phyloP scores from a whole-genome alignment of 2,888 invertebrate species.

The Scaptomyza parva region DNA sequence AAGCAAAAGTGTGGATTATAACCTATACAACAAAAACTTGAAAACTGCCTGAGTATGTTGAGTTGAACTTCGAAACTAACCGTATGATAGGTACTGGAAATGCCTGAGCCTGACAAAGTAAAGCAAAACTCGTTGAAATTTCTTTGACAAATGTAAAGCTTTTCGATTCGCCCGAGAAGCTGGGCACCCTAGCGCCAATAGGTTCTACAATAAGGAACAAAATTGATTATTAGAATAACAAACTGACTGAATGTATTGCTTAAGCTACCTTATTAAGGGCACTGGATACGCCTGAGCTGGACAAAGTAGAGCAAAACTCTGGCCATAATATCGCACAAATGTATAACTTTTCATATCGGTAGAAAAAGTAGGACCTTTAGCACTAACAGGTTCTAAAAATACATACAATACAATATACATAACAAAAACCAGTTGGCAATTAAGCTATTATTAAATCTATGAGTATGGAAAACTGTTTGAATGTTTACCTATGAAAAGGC shows the following conservation, averaged over 20 bases:
- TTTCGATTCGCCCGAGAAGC: constrained; percentile 87
- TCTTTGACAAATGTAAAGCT: constrained; percentile 86
- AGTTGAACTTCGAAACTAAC: constrained; percentile 84
- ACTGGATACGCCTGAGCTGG: constrained; percentile 90
- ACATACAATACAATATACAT: background rate
- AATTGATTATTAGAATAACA: background rate
- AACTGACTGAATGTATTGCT: constrained; percentile 24
- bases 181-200: constrained; percentile 87
- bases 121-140: constrained; percentile 86
- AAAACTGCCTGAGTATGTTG: constrained; percentile 60
- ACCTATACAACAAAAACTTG: background rate
- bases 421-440: constrained; percentile 41
- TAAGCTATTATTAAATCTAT: background rate
- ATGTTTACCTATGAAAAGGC: constrained; percentile 88
- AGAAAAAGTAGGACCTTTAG: constrained; percentile 84
- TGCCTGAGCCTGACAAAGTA: constrained; percentile 89
- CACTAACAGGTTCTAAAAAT: constrained; percentile 86
- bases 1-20: constrained; percentile 4
- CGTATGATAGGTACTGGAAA: constrained; percentile 90
- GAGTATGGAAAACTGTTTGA: constrained; percentile 79
- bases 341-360: constrained; percentile 81
- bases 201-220: constrained; percentile 85
- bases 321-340: constrained; percentile 79
- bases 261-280: constrained; percentile 88
- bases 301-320: constrained; percentile 88